Conservation (phyloP, 2,113 vertebrate species). For the Vulpes lagopus region DNA sequence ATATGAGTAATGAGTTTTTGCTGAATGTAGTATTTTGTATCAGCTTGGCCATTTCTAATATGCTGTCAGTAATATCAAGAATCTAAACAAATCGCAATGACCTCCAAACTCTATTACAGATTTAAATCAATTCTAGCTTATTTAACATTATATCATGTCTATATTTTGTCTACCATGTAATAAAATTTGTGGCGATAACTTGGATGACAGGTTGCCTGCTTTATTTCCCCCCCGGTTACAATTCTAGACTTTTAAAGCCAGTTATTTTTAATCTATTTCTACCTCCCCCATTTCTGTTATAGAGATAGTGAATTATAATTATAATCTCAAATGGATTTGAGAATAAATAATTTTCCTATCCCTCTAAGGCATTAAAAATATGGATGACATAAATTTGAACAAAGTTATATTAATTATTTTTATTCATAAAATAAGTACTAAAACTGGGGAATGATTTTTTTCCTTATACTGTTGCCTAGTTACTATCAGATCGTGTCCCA, state of each 20-base stretch:
- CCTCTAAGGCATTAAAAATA: constrained; percentile 33
- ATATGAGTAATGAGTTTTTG: constrained; percentile 37
- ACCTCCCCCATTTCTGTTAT: not conserved
- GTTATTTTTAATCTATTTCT: constrained; percentile 38
- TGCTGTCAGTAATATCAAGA: constrained; percentile 54
- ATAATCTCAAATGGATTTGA: constrained; percentile 22
- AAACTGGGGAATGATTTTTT: constrained; percentile 39
- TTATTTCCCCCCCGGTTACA: not conserved
- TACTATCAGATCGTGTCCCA: not conserved
- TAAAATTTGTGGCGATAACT: constrained; percentile 22
- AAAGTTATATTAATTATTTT: constrained; percentile 50
- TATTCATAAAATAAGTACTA: not conserved
- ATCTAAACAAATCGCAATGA: constrained; percentile 46
- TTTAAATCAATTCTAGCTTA: constrained; percentile 53
- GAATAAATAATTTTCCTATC: constrained; percentile 57
- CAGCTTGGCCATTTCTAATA: constrained; percentile 52
- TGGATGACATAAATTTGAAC: not conserved
- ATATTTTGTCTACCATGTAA: constrained; percentile 57
- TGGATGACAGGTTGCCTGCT: not conserved
- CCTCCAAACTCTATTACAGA: constrained; percentile 48
- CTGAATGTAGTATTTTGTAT: constrained; percentile 4
- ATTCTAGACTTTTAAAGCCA: not conserved
- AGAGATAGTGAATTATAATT: constrained; percentile 24
- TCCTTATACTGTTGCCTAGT: not conserved
- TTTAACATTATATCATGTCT: constrained; percentile 41